Evolutionary conservation across 1,140 invertebrate genomes (phyloP), one percentile per base, ranked within the genome.

Genomic region (Tetragnatha versicolor): DNA sequence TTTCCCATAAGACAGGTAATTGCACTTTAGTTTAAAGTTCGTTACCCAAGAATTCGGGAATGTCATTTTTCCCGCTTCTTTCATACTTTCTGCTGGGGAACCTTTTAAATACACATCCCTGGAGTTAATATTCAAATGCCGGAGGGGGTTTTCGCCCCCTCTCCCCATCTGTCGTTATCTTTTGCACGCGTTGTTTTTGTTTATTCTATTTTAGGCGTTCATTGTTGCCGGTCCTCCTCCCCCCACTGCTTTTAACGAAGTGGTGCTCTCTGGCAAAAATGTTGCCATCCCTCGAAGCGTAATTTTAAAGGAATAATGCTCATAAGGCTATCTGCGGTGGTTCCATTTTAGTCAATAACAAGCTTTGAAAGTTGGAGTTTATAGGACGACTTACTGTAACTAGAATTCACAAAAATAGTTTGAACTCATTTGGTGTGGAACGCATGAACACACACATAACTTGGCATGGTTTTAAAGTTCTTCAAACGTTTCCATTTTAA

Each of bases 11-110:
- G 33, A 72, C 69, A 72, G 69, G 69, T 72, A 72, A 72, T 72
- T 72, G 69, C 69, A 72, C 69, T 72, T 72, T 42, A 72, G 69
- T 60, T 72, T 72, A 72, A 72, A 72, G 69, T 72, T 72, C 69
- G 69, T 72, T 72, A 72, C 69, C 45, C 22, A 42, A 39, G 51
- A 72, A 72, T 72, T 58, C 53, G 7, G 69, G 53, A 72, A 72
- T 53, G 69, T 60, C 53, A 72, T 72, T 72, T 72, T 60, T 70
- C 33, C 35, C 55, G 29, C 35, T 31, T 72, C 45, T 53, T 72
- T 72, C 45, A 37, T 72, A 39, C 12, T n/a, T 31, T 55, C 53
- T 58, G 25, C 63, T n/a, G 29, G 39, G 25, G 31, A 58, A 53
- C 37, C 69, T 72, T 72, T 72, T 72, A 72, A 72, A 72, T 72